phyloP scores from a whole-genome alignment of 2,888 invertebrate species.

The Coremacera marginata region DNA sequence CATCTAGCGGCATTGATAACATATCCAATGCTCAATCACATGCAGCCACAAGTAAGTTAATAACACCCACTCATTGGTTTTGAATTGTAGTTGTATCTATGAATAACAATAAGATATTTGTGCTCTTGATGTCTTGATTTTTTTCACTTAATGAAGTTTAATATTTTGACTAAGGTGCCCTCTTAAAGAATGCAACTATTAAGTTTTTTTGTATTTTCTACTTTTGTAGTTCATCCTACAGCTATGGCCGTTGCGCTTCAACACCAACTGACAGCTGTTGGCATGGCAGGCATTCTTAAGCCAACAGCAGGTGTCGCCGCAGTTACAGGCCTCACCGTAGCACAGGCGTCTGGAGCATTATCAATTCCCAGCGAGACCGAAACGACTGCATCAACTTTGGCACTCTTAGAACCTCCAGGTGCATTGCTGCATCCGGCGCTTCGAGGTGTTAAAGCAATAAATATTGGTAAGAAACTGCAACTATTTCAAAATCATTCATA shows the following conservation, averaged over 20 bases:
- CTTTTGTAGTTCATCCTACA: slow-evolving; percentile 62
- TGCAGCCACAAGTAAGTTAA: slow-evolving; percentile 48
- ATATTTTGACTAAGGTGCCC: too few relatives aligned
- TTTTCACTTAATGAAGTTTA: neutral
- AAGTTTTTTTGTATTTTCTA: slow-evolving; percentile 15
- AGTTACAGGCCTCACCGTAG: slow-evolving; percentile 59
- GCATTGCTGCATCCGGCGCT: slow-evolving; percentile 76
- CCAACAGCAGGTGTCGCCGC: slow-evolving; percentile 64
- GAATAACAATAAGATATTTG: too few relatives aligned
- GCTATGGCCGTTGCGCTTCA: slow-evolving; percentile 67
- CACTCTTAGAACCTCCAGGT: slow-evolving; percentile 65
- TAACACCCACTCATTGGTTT: neutral
- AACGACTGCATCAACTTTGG: slow-evolving; percentile 63
- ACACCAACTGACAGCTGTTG: slow-evolving; percentile 65
- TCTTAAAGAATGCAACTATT: too few relatives aligned
- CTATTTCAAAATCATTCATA: neutral
- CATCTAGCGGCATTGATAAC: slow-evolving; percentile 46
- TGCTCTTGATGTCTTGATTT: neutral
- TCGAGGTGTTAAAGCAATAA: slow-evolving; percentile 75
- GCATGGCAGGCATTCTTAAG: slow-evolving; percentile 65
- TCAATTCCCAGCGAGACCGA: slow-evolving; percentile 63
- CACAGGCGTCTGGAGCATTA: slow-evolving; percentile 47
- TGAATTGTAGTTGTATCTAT: slow-evolving; percentile 24
- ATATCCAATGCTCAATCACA: slow-evolving; percentile 35
- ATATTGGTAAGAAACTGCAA: slow-evolving; percentile 61